Percentiles rank a stretch among this genome's conserved stretches.
phyloP scores from a whole-genome alignment of 2,797 vertebrate species.

The Moxostoma hubbsi region DNA sequence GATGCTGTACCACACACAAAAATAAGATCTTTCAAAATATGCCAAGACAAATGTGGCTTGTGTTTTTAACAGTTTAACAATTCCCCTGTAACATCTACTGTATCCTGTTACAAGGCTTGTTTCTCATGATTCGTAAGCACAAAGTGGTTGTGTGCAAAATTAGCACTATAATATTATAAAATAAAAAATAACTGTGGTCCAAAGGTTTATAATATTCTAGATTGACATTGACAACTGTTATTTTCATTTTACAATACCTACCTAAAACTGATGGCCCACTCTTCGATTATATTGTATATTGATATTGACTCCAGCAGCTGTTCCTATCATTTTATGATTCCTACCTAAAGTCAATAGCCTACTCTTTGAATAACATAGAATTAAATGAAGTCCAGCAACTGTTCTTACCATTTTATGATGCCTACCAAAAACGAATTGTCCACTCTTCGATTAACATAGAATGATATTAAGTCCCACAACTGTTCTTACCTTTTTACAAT shows the following conservation, averaged over 20 bases:
- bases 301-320: background rate
- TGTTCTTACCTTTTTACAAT: background rate
- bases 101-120: background rate
- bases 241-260: background rate
- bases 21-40: background rate
- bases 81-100: background rate
- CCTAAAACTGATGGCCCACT: background rate
- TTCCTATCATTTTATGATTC: background rate
- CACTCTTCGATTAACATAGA: background rate
- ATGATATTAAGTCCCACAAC: background rate
- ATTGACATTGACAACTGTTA: background rate
- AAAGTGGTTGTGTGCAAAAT: no score
- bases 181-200: background rate
- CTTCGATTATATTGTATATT: no score
- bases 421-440: background rate
- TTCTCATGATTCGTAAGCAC: background rate
- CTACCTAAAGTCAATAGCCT: background rate
- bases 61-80: background rate
- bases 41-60: background rate
- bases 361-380: background rate
- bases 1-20: conserved; percentile 15
- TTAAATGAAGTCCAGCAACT: background rate
- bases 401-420: background rate
- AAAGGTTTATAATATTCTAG: background rate
- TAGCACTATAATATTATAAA: no score